phyloP scores from a whole-genome alignment of 2,888 invertebrate genomes.

The Lydus trimaculatus region DNA sequence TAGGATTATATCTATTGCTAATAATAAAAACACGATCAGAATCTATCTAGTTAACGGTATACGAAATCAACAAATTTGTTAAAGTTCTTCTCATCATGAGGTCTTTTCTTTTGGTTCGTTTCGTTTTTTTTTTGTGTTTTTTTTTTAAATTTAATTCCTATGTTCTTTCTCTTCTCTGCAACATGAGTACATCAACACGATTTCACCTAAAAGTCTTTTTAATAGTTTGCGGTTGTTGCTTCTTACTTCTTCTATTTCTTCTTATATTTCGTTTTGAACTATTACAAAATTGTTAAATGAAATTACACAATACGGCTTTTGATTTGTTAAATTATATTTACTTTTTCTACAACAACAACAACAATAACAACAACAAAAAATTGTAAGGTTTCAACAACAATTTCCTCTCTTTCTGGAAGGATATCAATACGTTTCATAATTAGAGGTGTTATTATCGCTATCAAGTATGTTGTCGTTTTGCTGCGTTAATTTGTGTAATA shows the following conservation, averaged over 20 bases:
- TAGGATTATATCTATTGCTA: not conserved
- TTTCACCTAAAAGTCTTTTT: conserved; percentile 1
- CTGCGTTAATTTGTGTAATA: not conserved
- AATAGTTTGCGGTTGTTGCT: conserved; percentile 3
- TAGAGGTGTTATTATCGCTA: not conserved
- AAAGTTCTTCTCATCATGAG: not conserved
- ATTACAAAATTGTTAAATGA: not conserved
- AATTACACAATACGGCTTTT: not conserved
- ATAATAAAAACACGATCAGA: conserved; percentile 6
- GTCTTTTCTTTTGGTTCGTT: not conserved
- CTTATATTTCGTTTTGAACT: too few species aligned
- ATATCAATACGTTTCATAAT: not conserved
- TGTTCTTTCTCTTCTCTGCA: not conserved
- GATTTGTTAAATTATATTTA: not conserved
- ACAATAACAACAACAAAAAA: not conserved
- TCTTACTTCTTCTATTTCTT: not conserved
- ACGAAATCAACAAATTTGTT: conserved; percentile 1
- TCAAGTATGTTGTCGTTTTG: not conserved
- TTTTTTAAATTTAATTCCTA: not conserved
- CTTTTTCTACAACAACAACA: not conserved
- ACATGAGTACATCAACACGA: not conserved
- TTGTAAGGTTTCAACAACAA: not conserved
- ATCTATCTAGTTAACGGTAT: conserved; percentile 6
- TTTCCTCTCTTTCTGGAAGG: not conserved
- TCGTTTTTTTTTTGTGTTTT: not conserved